Evolutionary conservation across 2,888 invertebrate species (phyloP), one percentile per base, ranked within the genome.

Genomic region (Chymomyza amoena): DNA sequence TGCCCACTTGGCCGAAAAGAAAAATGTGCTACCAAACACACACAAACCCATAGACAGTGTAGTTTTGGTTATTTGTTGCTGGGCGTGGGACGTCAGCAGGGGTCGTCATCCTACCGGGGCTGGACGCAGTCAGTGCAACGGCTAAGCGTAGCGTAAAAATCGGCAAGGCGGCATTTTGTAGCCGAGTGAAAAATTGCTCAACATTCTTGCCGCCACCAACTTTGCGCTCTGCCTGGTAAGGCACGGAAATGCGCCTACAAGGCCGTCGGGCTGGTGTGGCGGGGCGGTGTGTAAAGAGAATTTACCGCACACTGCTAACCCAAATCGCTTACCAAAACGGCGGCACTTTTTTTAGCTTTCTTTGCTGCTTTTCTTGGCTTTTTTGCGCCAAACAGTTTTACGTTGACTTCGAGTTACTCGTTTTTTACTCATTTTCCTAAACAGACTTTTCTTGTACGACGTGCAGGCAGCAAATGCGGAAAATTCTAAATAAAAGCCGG

Each of bases 131-230:
- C 36, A 56, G 67, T 54, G 66, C 56, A 60, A 59, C 59, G 72
- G 71, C 61, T 73, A 76, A 77, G 70, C 86, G 70, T 63, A 61
- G 70, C 80, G 77, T 83, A 75, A 74, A 83, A 87, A 80, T 80
- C 87, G 78, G 64, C 73, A 80, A 76, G 81, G 73, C 84, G 79
- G 80, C 84, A 77, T 79, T 72, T 59, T 64, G 61, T 65, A 56
- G 59, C 32, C 77, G 79, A 80, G 75, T 87, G 89, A 84, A 78
- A 88, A 88, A 85, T 82, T 88, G 83, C 76, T 74, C 69, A 87
- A 76, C 62, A 67, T 61, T 60, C 45, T 36, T 16, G 32, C 65
- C 45, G 32, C 65, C 45, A 65, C 13, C 6, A 36, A 59, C 25
- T 50, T 50, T 13, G 57, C 10, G n/a, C 20, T 61, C 77, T 70